Conservation (phyloP, 1,140 invertebrate species). For the Vanessa atalanta region DNA sequence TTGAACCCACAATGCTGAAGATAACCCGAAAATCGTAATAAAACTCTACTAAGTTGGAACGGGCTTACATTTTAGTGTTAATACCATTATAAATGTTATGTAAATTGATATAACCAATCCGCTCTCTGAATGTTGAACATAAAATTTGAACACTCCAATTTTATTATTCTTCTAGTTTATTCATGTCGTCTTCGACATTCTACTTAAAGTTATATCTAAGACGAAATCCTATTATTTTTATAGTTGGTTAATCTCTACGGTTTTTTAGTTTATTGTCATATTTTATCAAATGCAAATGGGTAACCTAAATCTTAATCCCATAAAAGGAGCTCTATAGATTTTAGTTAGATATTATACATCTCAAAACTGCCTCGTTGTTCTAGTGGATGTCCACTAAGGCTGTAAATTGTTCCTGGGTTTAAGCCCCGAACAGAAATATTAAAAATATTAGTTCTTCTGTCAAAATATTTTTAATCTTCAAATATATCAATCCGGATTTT, state of each 20-base stretch:
- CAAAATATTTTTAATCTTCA: too few species aligned
- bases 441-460: too few species aligned
- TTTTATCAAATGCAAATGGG: neutral
- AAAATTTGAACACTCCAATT: conserved; percentile 29
- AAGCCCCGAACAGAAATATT: too few species aligned
- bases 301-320: too few species aligned
- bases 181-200: neutral
- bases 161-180: conserved; percentile 21
- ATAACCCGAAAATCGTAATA: neutral
- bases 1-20: neutral
- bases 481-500: too few species aligned
- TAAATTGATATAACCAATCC: conserved; percentile 29
- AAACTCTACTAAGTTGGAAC: conserved; percentile 1
- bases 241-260: neutral
- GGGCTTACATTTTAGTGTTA: conserved; percentile 27
- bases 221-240: neutral
- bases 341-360: too few species aligned
- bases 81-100: conserved; percentile 30
- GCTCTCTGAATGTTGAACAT: conserved; percentile 26
- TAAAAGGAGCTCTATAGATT: too few species aligned
- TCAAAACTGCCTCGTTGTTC: too few species aligned
- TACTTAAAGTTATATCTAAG: conserved; percentile 8
- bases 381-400: too few species aligned
- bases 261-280: conserved; percentile 4
- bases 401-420: too few species aligned